Percentiles rank a stretch among this genome's conserved stretches.
Evolutionary conservation across 1,140 invertebrate species (phyloP).

Genomic region (Drosophila asahinai): DNA sequence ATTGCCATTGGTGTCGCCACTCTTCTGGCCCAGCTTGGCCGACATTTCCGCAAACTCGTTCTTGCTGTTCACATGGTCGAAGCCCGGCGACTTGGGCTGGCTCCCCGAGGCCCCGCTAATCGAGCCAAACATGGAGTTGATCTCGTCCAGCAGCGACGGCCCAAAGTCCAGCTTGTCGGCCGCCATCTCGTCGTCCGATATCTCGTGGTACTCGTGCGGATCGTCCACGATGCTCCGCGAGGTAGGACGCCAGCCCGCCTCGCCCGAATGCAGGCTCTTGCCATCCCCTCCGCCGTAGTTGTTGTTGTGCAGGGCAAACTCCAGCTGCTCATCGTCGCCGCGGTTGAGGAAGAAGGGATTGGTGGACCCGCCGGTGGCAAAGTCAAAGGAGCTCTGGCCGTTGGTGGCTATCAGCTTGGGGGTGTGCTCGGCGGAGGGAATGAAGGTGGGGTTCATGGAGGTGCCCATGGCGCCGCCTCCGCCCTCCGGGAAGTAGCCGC

Average conservation of each 20-base stretch:
- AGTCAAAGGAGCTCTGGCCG: conserved; percentile 77
- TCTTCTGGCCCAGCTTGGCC: conserved; percentile 84
- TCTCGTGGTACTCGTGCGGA: conserved; percentile 96
- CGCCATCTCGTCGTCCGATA: conserved; percentile 93
- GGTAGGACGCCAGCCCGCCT: conserved; percentile 51
- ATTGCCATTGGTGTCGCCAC: conserved; percentile 71
- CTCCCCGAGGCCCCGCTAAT: conserved; percentile 84
- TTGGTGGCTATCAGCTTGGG: conserved; percentile 76
- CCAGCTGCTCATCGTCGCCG: conserved; percentile 64
- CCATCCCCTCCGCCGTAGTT: conserved; percentile 73
- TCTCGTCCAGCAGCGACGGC: conserved; percentile 96
- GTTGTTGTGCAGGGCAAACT: conserved; percentile 77
- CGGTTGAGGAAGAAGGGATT: conserved; percentile 78
- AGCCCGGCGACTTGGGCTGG: conserved; percentile 86
- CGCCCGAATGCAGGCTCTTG: conserved; percentile 54
- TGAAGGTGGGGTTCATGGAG: conserved; percentile 82
- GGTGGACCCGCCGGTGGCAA: conserved; percentile 65
- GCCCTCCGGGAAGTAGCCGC: conserved; percentile 81
- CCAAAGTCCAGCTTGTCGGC: conserved; percentile 92
- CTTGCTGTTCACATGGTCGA: conserved; percentile 88
- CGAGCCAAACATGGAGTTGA: conserved; percentile 96
- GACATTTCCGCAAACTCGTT: conserved; percentile 90
- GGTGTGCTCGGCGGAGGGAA: conserved; percentile 81
- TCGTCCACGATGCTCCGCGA: conserved; percentile 63
- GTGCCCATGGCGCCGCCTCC: conserved; percentile 38